Conservation (phyloP, 2,113 vertebrate genomes). For the Ascaphus truei region DNA sequence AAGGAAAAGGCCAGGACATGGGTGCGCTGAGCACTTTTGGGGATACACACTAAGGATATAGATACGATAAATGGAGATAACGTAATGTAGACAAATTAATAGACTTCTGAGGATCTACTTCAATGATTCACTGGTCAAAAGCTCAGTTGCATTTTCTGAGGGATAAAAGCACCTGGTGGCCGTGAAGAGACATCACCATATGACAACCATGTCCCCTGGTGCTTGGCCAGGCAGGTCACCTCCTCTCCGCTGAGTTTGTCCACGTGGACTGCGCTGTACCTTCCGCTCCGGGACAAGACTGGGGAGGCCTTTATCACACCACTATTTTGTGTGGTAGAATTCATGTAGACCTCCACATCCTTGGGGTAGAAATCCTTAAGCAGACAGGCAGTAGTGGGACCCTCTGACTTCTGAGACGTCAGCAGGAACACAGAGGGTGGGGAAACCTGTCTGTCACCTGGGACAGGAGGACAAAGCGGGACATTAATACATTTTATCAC, state of each 20-base stretch:
- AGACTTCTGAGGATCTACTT: no score
- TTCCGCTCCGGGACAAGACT: conserved; percentile 8
- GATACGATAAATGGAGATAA: no score
- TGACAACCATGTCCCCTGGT: conserved; percentile 18
- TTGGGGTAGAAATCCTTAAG: conserved; percentile 48
- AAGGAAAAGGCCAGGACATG: no score
- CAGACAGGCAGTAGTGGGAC: conserved; percentile 47
- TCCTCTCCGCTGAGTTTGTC: conserved; percentile 25
- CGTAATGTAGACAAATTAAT: no score
- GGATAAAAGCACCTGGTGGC: not conserved
- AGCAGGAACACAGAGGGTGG: conserved; percentile 48
- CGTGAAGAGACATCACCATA: not conserved
- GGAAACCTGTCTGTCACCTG: not conserved
- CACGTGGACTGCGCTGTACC: conserved; percentile 49
- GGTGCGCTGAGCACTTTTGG: no score
- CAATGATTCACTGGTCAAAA: no score
- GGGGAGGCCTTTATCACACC: conserved; percentile 9
- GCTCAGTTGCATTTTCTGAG: no score
- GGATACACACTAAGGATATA: no score
- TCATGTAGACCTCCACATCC: conserved; percentile 23
- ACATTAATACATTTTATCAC: no score
- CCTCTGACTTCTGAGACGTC: conserved; percentile 23
- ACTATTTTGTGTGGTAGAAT: not conserved
- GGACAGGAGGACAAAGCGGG: not conserved
- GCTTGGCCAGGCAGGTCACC: conserved; percentile 41